Conservation (phyloP, 1,140 invertebrate species). For the Manduca sexta region DNA sequence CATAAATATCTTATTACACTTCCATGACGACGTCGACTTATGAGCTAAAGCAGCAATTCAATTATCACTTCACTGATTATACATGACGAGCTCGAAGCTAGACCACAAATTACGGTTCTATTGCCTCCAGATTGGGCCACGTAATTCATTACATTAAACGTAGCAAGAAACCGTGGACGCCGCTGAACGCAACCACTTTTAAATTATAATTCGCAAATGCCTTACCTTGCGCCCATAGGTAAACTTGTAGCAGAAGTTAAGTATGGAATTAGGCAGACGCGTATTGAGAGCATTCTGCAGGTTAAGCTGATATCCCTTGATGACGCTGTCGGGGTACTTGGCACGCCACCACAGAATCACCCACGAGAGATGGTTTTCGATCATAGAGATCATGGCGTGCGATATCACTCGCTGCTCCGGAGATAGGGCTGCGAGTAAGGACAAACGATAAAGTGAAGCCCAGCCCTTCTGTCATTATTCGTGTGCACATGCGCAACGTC, state of each 20-base stretch:
- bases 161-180: no score
- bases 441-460: constrained; percentile 22
- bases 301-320: constrained; percentile 93
- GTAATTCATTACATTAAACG: no score
- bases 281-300: constrained; percentile 90
- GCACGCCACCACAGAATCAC: constrained; percentile 91
- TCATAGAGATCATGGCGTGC: constrained; percentile 96
- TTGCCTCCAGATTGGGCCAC: no score
- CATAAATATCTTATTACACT: no score
- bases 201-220: no score
- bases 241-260: constrained; percentile 93
- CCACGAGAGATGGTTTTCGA: constrained; percentile 95
- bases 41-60: no score
- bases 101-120: no score
- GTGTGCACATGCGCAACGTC: constrained; percentile 46
- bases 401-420: constrained; percentile 89
- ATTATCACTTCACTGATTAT: no score
- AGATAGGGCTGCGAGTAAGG: constrained; percentile 74
- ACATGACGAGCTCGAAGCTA: no score
- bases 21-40: no score
- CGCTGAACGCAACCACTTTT: no score
- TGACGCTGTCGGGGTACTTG: constrained; percentile 87
- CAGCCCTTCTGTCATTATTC: constrained; percentile 3
- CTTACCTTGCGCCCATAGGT: constrained; percentile 89
- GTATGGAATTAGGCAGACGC: constrained; percentile 88